These are phyloP conservation scores for Lagorchestes hirsutus DNA, from an alignment of 2,797 vertebrate genomes.

Conservation along the genomic window DNA sequence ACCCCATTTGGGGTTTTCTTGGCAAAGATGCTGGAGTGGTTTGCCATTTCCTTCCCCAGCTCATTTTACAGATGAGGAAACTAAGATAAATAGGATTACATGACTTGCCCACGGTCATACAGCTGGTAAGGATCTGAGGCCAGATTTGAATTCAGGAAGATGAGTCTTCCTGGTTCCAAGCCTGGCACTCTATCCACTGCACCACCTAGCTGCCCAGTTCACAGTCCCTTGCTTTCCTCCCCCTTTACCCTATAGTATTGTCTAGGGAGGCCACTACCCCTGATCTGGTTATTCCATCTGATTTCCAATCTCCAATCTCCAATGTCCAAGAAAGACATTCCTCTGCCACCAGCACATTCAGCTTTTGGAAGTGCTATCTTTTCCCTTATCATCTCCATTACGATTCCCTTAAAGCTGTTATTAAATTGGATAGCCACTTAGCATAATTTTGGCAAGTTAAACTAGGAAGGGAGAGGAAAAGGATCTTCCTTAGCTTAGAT, in stretches of 20 bases:
- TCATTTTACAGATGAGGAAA: constrained; percentile 41
- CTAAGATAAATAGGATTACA: constrained; percentile 32
- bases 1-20: neutral
- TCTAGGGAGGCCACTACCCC: neutral
- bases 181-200: neutral
- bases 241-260: neutral
- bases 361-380: neutral
- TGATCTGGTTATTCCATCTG: neutral
- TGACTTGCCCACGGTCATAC: constrained; percentile 18
- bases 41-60: constrained; percentile 33
- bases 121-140: neutral
- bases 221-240: neutral
- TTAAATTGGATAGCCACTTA: neutral
- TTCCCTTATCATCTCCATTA: neutral
- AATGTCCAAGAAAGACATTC: neutral
- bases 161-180: neutral
- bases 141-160: neutral
- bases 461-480: neutral
- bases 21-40: neutral
- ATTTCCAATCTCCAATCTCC: neutral
- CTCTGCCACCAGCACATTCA: neutral
- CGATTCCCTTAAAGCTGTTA: neutral
- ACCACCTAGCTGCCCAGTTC: neutral
- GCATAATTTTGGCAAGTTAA: neutral
- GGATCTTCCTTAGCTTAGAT: neutral